phyloP scores from a whole-genome alignment of 2,113 vertebrate genomes.

The Pantherophis guttatus region DNA sequence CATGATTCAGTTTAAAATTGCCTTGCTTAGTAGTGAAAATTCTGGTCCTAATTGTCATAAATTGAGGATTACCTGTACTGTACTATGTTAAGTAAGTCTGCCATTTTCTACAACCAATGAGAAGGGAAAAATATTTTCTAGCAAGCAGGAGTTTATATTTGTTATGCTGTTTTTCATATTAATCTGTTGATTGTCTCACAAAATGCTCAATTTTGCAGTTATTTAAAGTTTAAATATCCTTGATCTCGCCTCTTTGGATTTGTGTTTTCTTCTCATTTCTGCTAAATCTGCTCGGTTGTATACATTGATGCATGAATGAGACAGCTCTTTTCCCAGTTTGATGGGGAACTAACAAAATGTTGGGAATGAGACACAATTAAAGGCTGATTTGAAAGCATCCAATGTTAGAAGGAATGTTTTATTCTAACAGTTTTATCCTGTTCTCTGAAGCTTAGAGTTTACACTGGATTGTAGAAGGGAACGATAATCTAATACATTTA shows the following conservation, averaged over 20 bases:
- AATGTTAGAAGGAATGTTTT: background rate
- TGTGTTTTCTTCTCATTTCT: background rate
- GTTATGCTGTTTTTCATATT: background rate
- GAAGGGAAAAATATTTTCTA: background rate
- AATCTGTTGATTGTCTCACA: background rate
- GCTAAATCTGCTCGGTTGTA: background rate
- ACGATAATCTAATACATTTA: background rate
- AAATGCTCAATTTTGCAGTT: background rate
- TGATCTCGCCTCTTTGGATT: background rate
- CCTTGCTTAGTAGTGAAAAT: background rate
- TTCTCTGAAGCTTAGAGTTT: background rate
- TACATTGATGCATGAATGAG: background rate
- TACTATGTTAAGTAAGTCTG: background rate
- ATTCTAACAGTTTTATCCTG: background rate
- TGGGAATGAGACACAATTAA: background rate
- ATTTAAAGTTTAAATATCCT: background rate
- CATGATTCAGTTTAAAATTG: background rate
- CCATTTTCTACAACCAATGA: background rate
- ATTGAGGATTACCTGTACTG: background rate
- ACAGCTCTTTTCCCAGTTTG: background rate
- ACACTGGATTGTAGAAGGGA: background rate
- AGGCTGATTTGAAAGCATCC: background rate
- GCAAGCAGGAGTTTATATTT: background rate
- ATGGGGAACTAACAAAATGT: background rate
- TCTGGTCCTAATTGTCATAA: background rate